Conservation (phyloP, 2,888 invertebrate species). For the Diadegma fenestrale region DNA sequence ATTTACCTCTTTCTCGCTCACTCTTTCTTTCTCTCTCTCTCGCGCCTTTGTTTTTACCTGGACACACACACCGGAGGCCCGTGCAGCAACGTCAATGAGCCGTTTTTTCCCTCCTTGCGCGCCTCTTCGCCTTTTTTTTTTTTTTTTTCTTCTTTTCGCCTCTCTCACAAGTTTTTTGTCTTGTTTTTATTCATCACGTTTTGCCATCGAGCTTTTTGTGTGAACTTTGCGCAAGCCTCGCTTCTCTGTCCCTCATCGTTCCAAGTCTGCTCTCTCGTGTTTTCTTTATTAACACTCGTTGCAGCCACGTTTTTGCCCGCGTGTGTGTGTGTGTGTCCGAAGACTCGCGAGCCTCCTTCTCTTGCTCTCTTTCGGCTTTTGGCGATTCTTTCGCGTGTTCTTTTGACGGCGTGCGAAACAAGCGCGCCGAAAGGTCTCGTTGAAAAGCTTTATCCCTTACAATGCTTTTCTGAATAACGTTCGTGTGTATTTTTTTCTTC, state of each 20-base stretch:
- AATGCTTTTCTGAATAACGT: constrained; percentile 9
- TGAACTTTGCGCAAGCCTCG: background rate
- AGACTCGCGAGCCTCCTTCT: background rate
- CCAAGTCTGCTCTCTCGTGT: constrained; percentile 2
- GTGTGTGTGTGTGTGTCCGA: background rate
- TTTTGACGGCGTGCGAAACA: constrained; percentile 11
- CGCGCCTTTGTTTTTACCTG: constrained; percentile 24
- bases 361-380: constrained; percentile 6
- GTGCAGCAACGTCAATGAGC: constrained; percentile 18
- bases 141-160: constrained; percentile 4
- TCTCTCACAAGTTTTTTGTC: constrained; percentile 11
- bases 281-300: constrained; percentile 39
- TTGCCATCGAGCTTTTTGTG: constrained; percentile 5
- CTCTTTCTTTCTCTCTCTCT: background rate
- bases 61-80: constrained; percentile 12
- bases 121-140: background rate
- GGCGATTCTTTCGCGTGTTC: background rate
- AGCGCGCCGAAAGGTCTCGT: constrained; percentile 13
- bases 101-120: constrained; percentile 11
- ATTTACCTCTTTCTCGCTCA: background rate
- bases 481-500: background rate
- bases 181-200: constrained; percentile 37
- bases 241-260: background rate
- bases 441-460: background rate
- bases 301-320: background rate